Percentiles rank a stretch among this genome's conserved stretches.
phyloP scores from a whole-genome alignment of 2,797 vertebrate species.

The Scolopax bukidnonensis region DNA sequence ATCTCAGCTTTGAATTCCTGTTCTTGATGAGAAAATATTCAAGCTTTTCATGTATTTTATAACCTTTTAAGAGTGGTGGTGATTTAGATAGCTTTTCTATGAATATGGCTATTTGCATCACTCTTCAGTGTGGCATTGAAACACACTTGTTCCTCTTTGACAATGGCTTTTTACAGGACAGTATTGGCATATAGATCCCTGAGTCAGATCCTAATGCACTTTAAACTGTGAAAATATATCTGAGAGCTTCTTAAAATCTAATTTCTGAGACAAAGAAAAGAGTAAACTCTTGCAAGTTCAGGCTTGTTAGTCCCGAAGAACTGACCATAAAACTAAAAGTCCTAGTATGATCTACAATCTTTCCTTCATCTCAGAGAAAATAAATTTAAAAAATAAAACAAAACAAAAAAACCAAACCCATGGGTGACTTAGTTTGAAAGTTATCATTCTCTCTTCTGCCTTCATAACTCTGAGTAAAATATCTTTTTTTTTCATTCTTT shows the following conservation, averaged over 20 bases:
- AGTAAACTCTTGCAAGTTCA: not conserved
- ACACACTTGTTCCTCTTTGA: not conserved
- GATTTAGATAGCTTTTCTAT: not conserved
- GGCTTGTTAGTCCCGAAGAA: not conserved
- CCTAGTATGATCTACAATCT: not conserved
- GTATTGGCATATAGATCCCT: not conserved
- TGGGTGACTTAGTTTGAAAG: not conserved
- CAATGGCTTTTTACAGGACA: not conserved
- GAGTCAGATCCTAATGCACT: not conserved
- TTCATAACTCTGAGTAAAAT: not conserved
- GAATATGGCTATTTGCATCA: not conserved
- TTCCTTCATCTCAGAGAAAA: not conserved
- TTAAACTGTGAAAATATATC: not conserved
- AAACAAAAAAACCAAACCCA: too few species aligned
- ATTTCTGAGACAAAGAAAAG: not conserved
- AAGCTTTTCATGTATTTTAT: not conserved
- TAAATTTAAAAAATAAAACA: not conserved
- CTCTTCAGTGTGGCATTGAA: not conserved
- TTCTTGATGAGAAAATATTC: not conserved
- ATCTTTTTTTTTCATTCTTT: not conserved
- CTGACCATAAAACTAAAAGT: not conserved
- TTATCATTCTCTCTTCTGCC: not conserved
- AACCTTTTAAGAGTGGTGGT: not conserved
- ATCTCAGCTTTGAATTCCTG: not conserved
- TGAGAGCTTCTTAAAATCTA: not conserved